Conservation (phyloP, 2,888 invertebrate genomes). For the Blera fallax region DNA sequence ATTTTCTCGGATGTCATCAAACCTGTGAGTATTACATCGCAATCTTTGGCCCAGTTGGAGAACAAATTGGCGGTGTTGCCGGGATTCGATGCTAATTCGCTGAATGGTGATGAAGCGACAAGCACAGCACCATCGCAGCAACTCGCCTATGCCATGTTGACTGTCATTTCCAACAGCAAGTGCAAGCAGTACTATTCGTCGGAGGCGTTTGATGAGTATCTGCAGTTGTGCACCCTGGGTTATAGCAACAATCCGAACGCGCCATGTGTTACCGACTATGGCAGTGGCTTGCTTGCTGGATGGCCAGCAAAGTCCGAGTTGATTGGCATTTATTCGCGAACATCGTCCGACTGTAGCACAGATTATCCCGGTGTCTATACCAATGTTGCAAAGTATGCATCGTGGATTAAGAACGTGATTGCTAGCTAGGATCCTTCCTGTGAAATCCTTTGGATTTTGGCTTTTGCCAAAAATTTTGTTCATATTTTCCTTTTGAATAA, state of each 20-base stretch:
- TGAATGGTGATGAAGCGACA: too few relatives aligned
- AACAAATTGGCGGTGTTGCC: conserved; percentile 54
- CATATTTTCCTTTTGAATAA: too few relatives aligned
- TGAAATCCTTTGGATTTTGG: neutral
- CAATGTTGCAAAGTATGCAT: conserved; percentile 28
- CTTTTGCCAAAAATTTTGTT: too few relatives aligned
- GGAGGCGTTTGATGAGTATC: conserved; percentile 45
- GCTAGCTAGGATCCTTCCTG: neutral
- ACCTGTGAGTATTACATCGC: neutral
- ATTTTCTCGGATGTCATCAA: conserved; percentile 13
- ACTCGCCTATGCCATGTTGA: conserved; percentile 33
- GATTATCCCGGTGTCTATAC: neutral
- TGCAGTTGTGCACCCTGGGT: conserved; percentile 41
- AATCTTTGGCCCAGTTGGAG: neutral
- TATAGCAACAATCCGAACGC: conserved; percentile 38
- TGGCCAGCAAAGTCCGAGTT: conserved; percentile 51
- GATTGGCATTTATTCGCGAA: conserved; percentile 42
- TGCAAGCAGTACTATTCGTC: conserved; percentile 8
- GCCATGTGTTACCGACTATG: conserved; percentile 38
- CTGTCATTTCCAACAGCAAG: neutral
- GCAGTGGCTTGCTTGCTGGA: conserved; percentile 41
- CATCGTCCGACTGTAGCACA: neutral
- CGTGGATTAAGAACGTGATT: conserved; percentile 55
- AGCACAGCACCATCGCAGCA: neutral
- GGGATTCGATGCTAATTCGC: conserved; percentile 26